A percentile compares a stretch with the other conserved stretches of the same genome.
phyloP scores from a whole-genome alignment of 2,888 invertebrate genomes.

The Salticus scenicus region DNA sequence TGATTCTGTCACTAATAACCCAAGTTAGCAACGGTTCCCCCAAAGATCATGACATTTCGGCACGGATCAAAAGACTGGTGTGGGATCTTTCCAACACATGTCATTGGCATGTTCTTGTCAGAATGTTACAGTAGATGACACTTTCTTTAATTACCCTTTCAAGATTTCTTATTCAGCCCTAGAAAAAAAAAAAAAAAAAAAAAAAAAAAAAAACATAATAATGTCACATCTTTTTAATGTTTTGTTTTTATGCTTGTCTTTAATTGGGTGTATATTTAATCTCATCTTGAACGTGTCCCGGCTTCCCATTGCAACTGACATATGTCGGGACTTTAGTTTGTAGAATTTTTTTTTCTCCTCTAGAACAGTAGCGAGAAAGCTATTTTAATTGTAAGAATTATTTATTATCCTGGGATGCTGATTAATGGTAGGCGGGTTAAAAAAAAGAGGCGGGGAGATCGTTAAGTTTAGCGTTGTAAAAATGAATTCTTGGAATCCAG shows the following conservation, averaged over 20 bases:
- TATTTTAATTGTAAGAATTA: background rate
- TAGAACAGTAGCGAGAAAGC: background rate
- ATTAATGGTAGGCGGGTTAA: background rate
- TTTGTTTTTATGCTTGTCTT: background rate
- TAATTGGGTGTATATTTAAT: background rate
- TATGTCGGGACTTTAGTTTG: background rate
- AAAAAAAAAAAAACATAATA: too few relatives aligned
- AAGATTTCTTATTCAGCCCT: slow-evolving; percentile 1
- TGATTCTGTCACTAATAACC: too few relatives aligned
- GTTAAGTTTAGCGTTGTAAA: too few relatives aligned
- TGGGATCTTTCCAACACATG: background rate
- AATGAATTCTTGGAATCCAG: too few relatives aligned
- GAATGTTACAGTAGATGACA: slow-evolving; percentile 25
- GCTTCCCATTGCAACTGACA: background rate
- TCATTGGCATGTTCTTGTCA: slow-evolving; percentile 42
- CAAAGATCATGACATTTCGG: background rate
- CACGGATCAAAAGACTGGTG: background rate
- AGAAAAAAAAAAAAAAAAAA: background rate
- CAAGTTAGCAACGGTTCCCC: too few relatives aligned
- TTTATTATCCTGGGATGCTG: background rate
- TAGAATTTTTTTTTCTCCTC: background rate
- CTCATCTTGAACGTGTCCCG: background rate
- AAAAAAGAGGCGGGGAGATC: too few relatives aligned
- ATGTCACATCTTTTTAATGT: slow-evolving; percentile 1
- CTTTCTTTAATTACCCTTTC: slow-evolving; percentile 61